Evolutionary conservation across 2,113 vertebrate genomes (phyloP), one percentile per base, ranked within the genome.

Genomic region (Caracal caracal): DNA sequence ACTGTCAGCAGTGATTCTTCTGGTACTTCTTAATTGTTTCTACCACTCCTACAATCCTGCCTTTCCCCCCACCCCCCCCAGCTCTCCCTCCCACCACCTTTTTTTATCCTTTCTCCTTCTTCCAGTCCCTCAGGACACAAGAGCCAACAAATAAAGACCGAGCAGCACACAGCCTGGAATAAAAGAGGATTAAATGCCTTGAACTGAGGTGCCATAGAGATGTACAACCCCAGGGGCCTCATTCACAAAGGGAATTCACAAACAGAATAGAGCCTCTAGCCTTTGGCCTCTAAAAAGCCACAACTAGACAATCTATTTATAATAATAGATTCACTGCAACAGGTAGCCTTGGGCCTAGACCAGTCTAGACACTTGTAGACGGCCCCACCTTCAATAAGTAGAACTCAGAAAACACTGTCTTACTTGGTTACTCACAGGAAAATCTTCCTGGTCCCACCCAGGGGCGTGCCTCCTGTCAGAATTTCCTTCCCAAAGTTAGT

Each of bases 261-360:
- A 3, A 13, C 10, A 87, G 28, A 61, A 26, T 15, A 71, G 53
- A 84, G 10, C 17, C 30, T 73, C 53, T 28, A 68, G 40, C 56
- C 40, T 17, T 49, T 87, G n/a, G 33, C 53, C 40, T 95, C 49
- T 47, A 35, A 80, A 83, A 92, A 35, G 35, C n/a, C 10, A 17
- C 17, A 49, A n/a, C 79, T 43, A 87, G 79, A 70, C 94, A 90
- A 87, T 61, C 15, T 51, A n/a, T 94, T 63, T 80, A 35, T 75
- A 90, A 88, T 59, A 35, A 63, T 20, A 47, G 47, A 88, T 66
- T 97, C 51, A 95, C 76, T 37, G 66, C 80, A 95, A 83, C 24
- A 75, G 10, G 33, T 93, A 88, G 83, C 94, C 90, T 97, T 49
- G 68, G 87, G 95, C 86, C 47, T 89, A 59, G n/a, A 82, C 40